Evolutionary conservation across 2,888 invertebrate genomes (phyloP), one percentile per base, ranked within the genome.

Genomic region (Synergus laeviventris): DNA sequence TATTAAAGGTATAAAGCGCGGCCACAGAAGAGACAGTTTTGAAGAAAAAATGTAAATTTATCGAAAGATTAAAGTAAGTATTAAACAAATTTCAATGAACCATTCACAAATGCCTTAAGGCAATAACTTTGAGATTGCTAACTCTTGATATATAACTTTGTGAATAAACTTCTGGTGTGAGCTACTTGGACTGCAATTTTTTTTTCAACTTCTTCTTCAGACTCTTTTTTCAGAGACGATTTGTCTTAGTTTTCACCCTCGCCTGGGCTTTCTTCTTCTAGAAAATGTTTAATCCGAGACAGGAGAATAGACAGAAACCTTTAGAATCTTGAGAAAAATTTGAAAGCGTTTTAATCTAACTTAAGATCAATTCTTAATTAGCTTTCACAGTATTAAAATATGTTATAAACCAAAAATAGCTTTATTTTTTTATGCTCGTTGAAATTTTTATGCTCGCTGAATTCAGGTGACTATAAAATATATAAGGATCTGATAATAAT

Each of bases 221-320:
- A 16, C 24, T 16, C 18, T 9, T 64, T 66, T 66, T 66, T 45
- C 21, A 42, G 14, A 12, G 31, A 24, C 45, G 42, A 66, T 66
- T 66, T 66, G 45, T 66, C 66, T 66, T 66, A 45, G 66, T 66
- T 66, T 66, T 66, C 66, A 42, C 21, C 45, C 66, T 21, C 42
- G 45, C 66, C 11, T 66, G 45, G 42, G 24, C 16, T 14, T 45
- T 66, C 45, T 66, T 66, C 42, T 66, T 42, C 66, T 16, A 8
- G 39, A 45, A 24, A 42, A 42, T 45, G 45, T 66, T 45, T 21
- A 49, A 2, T 18, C 16, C 38, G 11, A 45, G 66, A 66, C 45
- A 66, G 9, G 42, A 45, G 64, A 64, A 45, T 42, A 16, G 24
- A 66, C 24, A 39, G 66, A 21, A 18, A 49, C 1, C 49, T 49